Base-by-base conservation (phyloP, 2,113 vertebrate species). In the Mixornis gularis region DNA sequence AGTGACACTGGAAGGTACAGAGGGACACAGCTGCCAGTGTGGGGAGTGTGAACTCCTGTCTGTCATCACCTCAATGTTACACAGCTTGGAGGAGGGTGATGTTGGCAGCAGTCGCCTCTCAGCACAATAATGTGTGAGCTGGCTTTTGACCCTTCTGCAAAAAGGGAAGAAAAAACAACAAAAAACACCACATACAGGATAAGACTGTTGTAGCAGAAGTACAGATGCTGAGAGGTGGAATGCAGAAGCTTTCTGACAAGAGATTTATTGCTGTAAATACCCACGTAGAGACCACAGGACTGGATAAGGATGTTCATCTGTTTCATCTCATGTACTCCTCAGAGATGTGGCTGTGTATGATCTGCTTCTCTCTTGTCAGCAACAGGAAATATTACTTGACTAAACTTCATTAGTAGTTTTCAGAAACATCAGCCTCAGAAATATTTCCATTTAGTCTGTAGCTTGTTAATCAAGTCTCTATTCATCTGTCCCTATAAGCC, bases 361-460 rank as follows among this genome's bases (percentile, higher is more conserved):
- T 83, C 63, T 84, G 58, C 92, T 94, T 93, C 25, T 69, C 48
- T 87, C 70, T 44, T 89, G 73, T 36, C 89, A 32, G 44, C 49
- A 86, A 19, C 68, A 53, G 68, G 85, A 88, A 73, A 84, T 87
- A 95, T 49, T 77, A 89, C 88, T 94, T 84, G 92, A 83, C 90
- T 85, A 79, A 94, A 94, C 60, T 74, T 41, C 51, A 51, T 83
- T 90, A 82, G 82, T 53, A 85, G 80, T 62, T 72, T 96, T 92
- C 93, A 94, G 89, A 96, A 94, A 92, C 85, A 93, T 96, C 95
- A 95, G 80, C 72, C 66, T 74, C 72, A 92, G 81, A 94, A 97
- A 80, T 66, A 87, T 65, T 94, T 95, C 79, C 52, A 74, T 95
- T 96, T 87, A 89, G 44, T 65, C 86, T 51, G 12, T 76, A 85